Evolutionary conservation across 2,797 vertebrate genomes (phyloP).

Genomic region (Halcyon badia): DNA sequence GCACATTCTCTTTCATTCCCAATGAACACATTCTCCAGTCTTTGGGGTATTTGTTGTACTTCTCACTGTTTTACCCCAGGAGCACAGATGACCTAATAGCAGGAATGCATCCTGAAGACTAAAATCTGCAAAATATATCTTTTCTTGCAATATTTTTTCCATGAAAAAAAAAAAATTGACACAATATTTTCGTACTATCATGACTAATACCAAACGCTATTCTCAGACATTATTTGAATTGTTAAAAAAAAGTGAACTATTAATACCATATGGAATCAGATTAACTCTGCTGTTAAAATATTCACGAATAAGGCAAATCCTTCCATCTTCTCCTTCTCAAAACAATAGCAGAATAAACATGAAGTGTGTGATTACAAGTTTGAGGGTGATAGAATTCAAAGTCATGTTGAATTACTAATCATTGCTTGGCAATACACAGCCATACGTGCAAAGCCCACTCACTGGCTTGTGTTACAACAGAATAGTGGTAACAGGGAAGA

Average conservation of each 20-base stretch:
- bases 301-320: not conserved
- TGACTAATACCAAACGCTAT: slow-evolving; percentile 11
- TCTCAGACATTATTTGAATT: not conserved
- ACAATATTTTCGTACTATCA: not conserved
- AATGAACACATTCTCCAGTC: not conserved
- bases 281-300: slow-evolving; percentile 21
- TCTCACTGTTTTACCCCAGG: not conserved
- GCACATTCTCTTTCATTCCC: not conserved
- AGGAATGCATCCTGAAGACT: not conserved
- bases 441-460: not conserved
- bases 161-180: not conserved
- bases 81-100: not conserved
- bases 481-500: not conserved
- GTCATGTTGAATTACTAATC: slow-evolving; percentile 3
- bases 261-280: slow-evolving; percentile 26
- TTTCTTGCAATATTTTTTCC: not conserved
- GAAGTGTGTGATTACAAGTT: not conserved
- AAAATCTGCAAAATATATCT: not conserved
- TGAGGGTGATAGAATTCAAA: not conserved
- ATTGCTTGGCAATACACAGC: not conserved
- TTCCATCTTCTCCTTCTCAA: slow-evolving; percentile 7
- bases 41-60: not conserved
- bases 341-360: not conserved
- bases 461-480: not conserved
- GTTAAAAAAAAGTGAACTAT: not conserved